Evolutionary conservation across 37 sponge, comb jelly and placozoan genomes (phyloP).

Genomic region (Halisarca cf. caerulea): DNA sequence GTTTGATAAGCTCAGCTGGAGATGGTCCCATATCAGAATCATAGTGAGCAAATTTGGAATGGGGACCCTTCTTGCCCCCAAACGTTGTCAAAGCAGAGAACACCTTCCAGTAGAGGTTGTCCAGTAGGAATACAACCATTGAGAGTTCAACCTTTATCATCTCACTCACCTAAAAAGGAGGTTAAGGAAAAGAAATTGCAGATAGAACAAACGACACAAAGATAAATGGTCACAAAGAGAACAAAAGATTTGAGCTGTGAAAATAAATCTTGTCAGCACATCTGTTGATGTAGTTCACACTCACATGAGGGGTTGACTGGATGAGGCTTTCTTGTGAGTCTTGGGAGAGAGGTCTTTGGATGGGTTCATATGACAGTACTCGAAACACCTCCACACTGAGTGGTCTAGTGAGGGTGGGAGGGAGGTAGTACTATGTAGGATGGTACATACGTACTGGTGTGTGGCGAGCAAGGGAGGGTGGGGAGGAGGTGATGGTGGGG

Average conservation of each 20-base stretch:
- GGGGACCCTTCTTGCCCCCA: conserved; percentile 37
- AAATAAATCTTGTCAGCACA: too few species aligned
- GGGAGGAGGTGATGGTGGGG: too few species aligned
- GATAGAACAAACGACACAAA: too few species aligned
- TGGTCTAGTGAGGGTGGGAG: neutral
- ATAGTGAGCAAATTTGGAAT: neutral
- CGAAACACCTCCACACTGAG: neutral
- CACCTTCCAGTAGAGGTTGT: conserved; percentile 58
- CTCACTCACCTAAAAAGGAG: conserved; percentile 40
- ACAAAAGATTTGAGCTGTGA: too few species aligned
- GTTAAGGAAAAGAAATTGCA: too few species aligned
- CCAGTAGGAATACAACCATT: conserved; percentile 67
- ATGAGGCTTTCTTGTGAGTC: neutral
- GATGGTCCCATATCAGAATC: neutral
- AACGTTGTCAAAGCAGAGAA: conserved; percentile 29
- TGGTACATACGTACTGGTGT: too few species aligned
- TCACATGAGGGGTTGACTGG: neutral
- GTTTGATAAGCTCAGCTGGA: neutral
- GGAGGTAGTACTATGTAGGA: too few species aligned
- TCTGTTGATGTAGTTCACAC: too few species aligned
- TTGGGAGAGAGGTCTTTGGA: neutral
- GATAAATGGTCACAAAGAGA: too few species aligned
- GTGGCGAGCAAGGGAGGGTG: too few species aligned
- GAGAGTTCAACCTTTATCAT: conserved; percentile 43
- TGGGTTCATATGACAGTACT: conserved; percentile 6